Evolutionary conservation across 2,888 invertebrate genomes (phyloP), one percentile per base, ranked within the genome.

Genomic region (Flexamia atlantica): DNA sequence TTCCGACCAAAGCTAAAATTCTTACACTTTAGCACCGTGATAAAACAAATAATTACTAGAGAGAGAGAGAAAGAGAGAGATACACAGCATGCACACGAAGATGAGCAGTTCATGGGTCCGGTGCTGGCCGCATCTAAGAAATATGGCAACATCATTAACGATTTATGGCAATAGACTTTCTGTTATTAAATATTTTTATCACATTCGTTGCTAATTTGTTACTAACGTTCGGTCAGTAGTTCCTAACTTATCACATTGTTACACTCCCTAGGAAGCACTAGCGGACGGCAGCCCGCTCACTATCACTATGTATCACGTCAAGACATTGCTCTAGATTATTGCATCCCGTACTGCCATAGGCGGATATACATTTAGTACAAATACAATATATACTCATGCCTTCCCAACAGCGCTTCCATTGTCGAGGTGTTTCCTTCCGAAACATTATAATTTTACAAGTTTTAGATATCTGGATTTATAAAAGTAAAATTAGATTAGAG

Each of bases 81-180:
- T 7, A 40, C 40, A 72, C 36, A 42, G 28, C 79, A 79, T 57
- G 57, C 53, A 79, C 79, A 57, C 57, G 17, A n/a, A 32, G 79
- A 50, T 36, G 57, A 53, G 30, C 79, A 53, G 30, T 25, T 46
- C 42, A 28, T 40, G 23, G 20, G 23, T 50, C 25, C 3, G 28
- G 46, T 17, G 28, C 46, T 17, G 50, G 46, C 40, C n/a, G 20
- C 50, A 25, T 76, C 74, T 46, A 82, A 70, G 23, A 82, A 50
- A 36, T 82, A 84, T 84, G 84, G 84, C 84, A 84, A 84, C 84
- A 84, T 84, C 84, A 84, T 84, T 84, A 82, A 80, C 82, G 68
- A 36, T 57, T 79, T 84, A 84, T 84, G 84, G 84, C 84, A 84
- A 81, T 83, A 74, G 60, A 83, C 74, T 81, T 64, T 81, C 40